phyloP scores from a whole-genome alignment of 2,888 invertebrate genomes.

The Lypha dubia region DNA sequence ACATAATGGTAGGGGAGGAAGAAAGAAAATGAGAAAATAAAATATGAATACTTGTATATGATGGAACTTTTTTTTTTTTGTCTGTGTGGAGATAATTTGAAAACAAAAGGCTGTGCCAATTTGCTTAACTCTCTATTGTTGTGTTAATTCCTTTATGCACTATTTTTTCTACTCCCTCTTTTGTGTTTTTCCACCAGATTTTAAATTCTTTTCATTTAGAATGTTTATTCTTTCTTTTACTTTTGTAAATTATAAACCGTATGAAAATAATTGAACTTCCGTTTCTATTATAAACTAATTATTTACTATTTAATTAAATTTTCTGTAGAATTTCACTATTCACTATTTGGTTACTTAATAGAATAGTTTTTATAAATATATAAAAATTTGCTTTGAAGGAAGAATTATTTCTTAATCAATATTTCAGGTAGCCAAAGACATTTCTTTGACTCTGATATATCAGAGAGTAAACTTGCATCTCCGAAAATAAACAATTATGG shows the following conservation, averaged over 20 bases:
- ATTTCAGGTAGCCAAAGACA: too few relatives aligned
- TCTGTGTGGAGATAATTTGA: constrained; percentile 44
- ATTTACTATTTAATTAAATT: constrained; percentile 17
- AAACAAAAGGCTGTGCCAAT: constrained; percentile 65
- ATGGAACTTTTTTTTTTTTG: constrained; percentile 50
- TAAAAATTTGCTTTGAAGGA: not conserved
- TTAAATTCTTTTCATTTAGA: not conserved
- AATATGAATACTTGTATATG: constrained; percentile 68
- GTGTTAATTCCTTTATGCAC: constrained; percentile 20
- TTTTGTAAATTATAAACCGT: constrained; percentile 51
- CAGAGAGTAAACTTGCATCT: too few relatives aligned
- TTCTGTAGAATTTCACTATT: not conserved
- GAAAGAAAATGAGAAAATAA: constrained; percentile 18
- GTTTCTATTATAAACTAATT: constrained; percentile 60
- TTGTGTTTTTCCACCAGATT: too few relatives aligned
- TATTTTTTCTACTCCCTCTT: not conserved
- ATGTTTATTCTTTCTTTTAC: constrained; percentile 12
- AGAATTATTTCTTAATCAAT: too few relatives aligned
- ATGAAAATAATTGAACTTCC: constrained; percentile 62
- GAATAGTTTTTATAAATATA: not conserved
- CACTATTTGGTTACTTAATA: not conserved
- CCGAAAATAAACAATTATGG: too few relatives aligned
- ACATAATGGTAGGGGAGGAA: not conserved
- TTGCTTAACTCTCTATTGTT: constrained; percentile 58
- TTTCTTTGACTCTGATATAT: too few relatives aligned